Base-by-base conservation (phyloP, 2,888 invertebrate species). In the Epicampocera succincta region DNA sequence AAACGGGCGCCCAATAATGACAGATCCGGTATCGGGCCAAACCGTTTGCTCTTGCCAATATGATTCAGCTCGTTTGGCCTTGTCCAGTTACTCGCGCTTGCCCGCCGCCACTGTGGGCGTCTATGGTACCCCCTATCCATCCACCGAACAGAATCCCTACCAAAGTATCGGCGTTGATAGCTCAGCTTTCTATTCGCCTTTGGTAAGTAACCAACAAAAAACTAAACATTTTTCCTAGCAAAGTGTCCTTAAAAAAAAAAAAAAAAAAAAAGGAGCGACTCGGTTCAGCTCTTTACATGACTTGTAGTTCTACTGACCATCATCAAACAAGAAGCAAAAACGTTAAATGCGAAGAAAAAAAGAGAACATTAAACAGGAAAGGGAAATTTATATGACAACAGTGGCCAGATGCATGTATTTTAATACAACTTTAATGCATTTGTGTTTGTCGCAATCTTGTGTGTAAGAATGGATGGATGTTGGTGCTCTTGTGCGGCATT, bases 11-110 rank as follows among this genome's bases (percentile, higher is more conserved):
- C 97, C 97, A 85, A 95, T 97, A 91, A 96, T 97, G 93, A 97
- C 97, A 86, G 97, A 98, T 92, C 97, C 97, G 11, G 96, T 97
- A 80, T 96, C 97, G 84, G 97, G 97, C 42, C 97, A 97, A 92
- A 96, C 96, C 71, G 96, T 98, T 87, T 98, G 97, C 92, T 97
- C 97, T 86, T 98, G 98, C 92, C 97, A 97, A 91, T 97, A 97
- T 92, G 97, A 97, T 91, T 95, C 96, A 77, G 96, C 97, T 56
- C 93, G 97, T 86, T 93, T 97, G 85, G 96, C 97, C 68, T 94
- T 97, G 84, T 94, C 95, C 84, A 94, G 94, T 84, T 97, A 97
- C 90, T 96, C 96, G 46, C 93, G 97, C 85, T 93, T 95, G 85
- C 94, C 95, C 83, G 94, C 95, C 85, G 95, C 95, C 63, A 95